Conservation (phyloP, 2,888 invertebrate species). For the Hermaeophaga mercurialis region DNA sequence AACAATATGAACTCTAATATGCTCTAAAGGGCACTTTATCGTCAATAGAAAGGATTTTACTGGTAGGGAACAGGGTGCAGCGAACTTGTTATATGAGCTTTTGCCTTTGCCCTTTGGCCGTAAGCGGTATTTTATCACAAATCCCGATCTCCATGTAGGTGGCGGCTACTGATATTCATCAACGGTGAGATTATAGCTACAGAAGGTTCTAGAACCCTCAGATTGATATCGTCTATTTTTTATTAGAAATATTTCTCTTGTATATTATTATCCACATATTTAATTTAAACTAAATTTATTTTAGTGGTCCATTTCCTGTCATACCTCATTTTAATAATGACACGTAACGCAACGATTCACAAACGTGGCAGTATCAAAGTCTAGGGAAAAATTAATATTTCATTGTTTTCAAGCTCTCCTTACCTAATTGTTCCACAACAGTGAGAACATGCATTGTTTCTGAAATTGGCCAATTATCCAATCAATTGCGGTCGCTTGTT, state of each 20-base stretch:
- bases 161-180: conserved; percentile 4
- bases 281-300: too few species aligned
- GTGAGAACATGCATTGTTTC: conserved; percentile 25
- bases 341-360: background rate
- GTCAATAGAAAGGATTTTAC: conserved; percentile 1
- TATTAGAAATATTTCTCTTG: too few species aligned
- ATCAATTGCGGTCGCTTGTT: conserved; percentile 24
- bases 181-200: background rate
- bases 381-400: conserved; percentile 12
- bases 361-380: conserved; percentile 2
- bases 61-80: background rate
- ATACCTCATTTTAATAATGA: too few species aligned
- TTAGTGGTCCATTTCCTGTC: too few species aligned
- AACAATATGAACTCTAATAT: conserved; percentile 26
- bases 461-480: conserved; percentile 23
- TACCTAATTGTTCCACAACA: conserved; percentile 24
- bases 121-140: conserved; percentile 8
- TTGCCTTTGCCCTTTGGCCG: background rate
- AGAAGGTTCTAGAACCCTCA: too few species aligned
- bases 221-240: too few species aligned
- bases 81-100: conserved; percentile 5
- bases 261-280: too few species aligned
- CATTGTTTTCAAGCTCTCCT: conserved; percentile 5
- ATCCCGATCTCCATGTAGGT: background rate
- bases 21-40: conserved; percentile 12